phyloP scores from a whole-genome alignment of 2,797 vertebrate genomes.

The Phataginus tricuspis region DNA sequence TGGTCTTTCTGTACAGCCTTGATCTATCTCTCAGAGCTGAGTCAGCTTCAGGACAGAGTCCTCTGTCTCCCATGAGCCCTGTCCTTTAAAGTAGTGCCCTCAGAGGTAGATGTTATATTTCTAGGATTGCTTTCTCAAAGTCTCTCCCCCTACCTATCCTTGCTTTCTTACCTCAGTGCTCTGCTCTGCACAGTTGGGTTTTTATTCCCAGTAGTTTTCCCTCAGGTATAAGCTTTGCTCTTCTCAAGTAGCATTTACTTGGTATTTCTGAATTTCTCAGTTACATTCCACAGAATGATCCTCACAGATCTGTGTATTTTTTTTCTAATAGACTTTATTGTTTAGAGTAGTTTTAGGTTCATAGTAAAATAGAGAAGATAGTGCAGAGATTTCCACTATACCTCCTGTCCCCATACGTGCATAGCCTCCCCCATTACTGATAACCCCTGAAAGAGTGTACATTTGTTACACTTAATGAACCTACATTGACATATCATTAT shows the following conservation, averaged over 20 bases:
- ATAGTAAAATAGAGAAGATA: background rate
- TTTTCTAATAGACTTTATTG: background rate
- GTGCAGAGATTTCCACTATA: background rate
- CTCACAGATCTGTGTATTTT: background rate
- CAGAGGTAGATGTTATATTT: background rate
- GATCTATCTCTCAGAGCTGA: background rate
- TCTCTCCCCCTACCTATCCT: background rate
- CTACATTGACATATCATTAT: background rate
- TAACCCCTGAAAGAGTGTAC: background rate
- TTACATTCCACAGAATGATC: background rate
- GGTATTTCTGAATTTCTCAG: background rate
- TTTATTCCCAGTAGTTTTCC: background rate
- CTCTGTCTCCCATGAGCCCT: background rate
- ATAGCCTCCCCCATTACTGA: background rate
- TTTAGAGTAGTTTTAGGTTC: background rate
- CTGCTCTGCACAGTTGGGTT: background rate
- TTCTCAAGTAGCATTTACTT: background rate
- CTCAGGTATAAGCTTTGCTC: background rate
- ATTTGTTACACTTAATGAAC: background rate
- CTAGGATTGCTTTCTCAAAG: background rate
- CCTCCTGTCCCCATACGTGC: background rate
- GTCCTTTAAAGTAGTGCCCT: background rate
- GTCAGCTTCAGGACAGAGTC: background rate
- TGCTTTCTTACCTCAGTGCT: background rate
- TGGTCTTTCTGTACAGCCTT: background rate